These are phyloP conservation scores for Cyrtodaria siliqua DNA, from an alignment of 2,888 invertebrate genomes.

Conservation along the genomic window DNA sequence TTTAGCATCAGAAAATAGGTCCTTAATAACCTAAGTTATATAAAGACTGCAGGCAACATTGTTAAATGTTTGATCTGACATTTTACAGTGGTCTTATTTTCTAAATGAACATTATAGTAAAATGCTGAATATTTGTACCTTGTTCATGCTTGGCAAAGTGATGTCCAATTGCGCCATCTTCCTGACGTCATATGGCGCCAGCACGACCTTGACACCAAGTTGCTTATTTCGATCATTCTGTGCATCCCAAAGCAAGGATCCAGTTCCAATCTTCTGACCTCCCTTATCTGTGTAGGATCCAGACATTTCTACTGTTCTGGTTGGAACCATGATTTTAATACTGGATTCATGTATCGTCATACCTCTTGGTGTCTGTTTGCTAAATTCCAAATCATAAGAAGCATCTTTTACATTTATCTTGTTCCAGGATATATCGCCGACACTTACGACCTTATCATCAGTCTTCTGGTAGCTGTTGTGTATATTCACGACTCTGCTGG, in stretches of 20 bases:
- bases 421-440: conserved; percentile 71
- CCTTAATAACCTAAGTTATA: too few relatives aligned
- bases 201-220: conserved; percentile 63
- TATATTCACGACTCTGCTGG: conserved; percentile 68
- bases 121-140: too few relatives aligned
- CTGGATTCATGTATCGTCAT: conserved; percentile 13
- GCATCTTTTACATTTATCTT: conserved; percentile 67
- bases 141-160: conserved; percentile 68
- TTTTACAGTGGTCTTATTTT: too few relatives aligned
- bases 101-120: too few relatives aligned
- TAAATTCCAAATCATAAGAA: conserved; percentile 59
- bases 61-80: too few relatives aligned
- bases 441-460: conserved; percentile 48
- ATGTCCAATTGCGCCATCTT: conserved; percentile 68
- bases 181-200: conserved; percentile 58
- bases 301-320: conserved; percentile 70
- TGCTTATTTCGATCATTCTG: conserved; percentile 73
- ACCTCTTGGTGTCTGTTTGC: conserved; percentile 10
- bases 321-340: conserved; percentile 62
- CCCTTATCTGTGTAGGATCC: conserved; percentile 60
- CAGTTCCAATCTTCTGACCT: conserved; percentile 40
- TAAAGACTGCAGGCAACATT: too few relatives aligned
- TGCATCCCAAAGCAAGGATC: conserved; percentile 77
- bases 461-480: conserved; percentile 60
- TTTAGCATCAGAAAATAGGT: too few relatives aligned